phyloP scores from a whole-genome alignment of 1,140 invertebrate genomes.

The Augochlora pura region DNA sequence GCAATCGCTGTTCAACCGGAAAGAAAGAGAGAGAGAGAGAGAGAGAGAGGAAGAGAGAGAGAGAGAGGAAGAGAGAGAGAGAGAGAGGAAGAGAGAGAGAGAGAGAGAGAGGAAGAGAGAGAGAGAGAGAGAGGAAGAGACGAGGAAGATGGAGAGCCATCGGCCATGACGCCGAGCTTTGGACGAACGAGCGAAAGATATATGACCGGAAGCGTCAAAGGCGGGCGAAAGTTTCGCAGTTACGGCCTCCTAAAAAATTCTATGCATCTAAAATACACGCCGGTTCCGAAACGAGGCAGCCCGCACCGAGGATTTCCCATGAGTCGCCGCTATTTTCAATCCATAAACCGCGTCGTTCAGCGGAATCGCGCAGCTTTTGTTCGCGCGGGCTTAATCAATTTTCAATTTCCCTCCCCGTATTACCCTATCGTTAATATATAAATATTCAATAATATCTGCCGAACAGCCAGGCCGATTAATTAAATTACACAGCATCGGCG shows the following conservation, averaged over 20 bases:
- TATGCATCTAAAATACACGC: slow-evolving; percentile 59
- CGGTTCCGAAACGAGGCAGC: slow-evolving; percentile 9
- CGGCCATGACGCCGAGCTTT: too few species aligned
- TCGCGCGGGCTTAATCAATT: neutral
- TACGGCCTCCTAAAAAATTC: slow-evolving; percentile 57
- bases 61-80: too few species aligned
- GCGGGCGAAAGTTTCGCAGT: slow-evolving; percentile 32
- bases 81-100: too few species aligned
- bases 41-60: too few species aligned
- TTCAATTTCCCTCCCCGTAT: neutral
- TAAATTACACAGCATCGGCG: neutral
- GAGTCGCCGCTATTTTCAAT: slow-evolving; percentile 37
- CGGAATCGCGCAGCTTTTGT: neutral
- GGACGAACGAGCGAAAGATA: neutral
- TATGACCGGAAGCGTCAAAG: slow-evolving; percentile 22
- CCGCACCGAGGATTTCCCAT: slow-evolving; percentile 49
- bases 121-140: too few species aligned
- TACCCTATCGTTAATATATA: too few species aligned
- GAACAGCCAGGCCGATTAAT: neutral
- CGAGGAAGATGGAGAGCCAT: too few species aligned
- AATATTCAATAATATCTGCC: neutral
- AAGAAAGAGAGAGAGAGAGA: too few species aligned
- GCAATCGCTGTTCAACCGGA: too few species aligned
- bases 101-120: too few species aligned
- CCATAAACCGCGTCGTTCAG: neutral